Evolutionary conservation across 2,797 vertebrate genomes (phyloP), one percentile per base, ranked within the genome.

Genomic region (Muscicapa comitata): DNA sequence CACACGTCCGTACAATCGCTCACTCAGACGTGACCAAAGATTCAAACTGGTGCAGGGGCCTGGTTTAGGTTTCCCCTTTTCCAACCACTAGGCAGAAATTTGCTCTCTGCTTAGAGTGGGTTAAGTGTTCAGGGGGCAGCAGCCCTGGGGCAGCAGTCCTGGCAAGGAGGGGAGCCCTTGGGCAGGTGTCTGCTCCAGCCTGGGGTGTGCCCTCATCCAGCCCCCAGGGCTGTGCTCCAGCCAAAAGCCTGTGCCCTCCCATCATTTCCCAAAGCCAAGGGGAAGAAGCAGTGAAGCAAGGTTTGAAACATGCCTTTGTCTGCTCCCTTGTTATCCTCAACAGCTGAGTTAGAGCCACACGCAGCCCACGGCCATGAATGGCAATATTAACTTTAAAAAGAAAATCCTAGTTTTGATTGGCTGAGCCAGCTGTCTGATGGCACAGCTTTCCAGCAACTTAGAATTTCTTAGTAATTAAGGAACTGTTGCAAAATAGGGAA

Each of bases 331-430:
- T 63, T 86, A 83, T 50, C 43, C 94, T 73, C 79, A 91, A 90
- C 92, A 95, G 95, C 89, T 94, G 92, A 48, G 57, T 51, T 71
- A 54, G 54, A 93, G 86, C 61, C 1, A 17, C 61, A 35, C 3
- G 14, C 55, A 78, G 28, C 51, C 48, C 71, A 50, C 0, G 0
- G 70, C 75, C 37, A 9, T 45, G 40, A 95, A 86, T 58, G 65
- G 87, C 75, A 80, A 79, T 88, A 91, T 83, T 92, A 58, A 80
- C 87, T 96, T 88, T n/a, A 71, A 77, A 94, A 96, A 63, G 70
- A 90, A 94, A 85, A 82, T 82, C 55, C 82, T 73, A 5, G 7
- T 70, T 90, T 81, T 86, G 95, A 94, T 73, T 67, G 91, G 93
- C 82, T 86, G 31, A 80, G 61, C 80, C 93, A 96, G 85, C 92